phyloP scores from a whole-genome alignment of 2,797 vertebrate genomes.

The Acipenser oxyrinchus region DNA sequence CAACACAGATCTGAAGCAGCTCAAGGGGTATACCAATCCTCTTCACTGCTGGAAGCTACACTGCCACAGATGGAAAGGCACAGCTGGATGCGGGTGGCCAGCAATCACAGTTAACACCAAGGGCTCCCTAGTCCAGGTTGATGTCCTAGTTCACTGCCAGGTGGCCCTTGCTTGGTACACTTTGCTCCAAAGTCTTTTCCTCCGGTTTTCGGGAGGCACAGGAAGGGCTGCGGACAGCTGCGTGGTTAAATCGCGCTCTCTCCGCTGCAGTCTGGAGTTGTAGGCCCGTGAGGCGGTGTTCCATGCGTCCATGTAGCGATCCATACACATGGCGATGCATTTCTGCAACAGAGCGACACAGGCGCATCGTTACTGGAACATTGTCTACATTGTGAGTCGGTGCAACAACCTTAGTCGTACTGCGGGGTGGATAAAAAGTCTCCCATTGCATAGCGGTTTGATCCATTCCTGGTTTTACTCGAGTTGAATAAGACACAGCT shows the following conservation, averaged over 20 bases:
- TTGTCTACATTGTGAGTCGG: too few species aligned
- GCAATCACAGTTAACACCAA: too few species aligned
- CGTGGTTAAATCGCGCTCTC: conserved; percentile 79
- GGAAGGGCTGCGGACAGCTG: not conserved
- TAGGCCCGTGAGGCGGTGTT: conserved; percentile 90
- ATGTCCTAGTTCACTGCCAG: conserved; percentile 25
- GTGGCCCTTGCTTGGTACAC: conserved; percentile 1
- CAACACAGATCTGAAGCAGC: too few species aligned
- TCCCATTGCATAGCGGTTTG: too few species aligned
- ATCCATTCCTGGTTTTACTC: too few species aligned
- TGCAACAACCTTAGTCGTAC: too few species aligned
- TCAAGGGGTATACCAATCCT: too few species aligned
- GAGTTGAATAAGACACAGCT: too few species aligned
- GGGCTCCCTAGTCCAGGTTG: conserved; percentile 18
- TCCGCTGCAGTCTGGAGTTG: conserved; percentile 85
- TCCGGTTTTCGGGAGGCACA: not conserved
- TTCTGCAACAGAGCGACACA: conserved; percentile 57
- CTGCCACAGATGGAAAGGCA: conserved; percentile 22
- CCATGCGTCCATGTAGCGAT: conserved; percentile 96
- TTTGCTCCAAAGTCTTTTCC: too few species aligned
- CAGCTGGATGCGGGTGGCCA: conserved; percentile 14
- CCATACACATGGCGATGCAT: conserved; percentile 98
- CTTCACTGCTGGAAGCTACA: too few species aligned
- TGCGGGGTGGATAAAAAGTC: too few species aligned
- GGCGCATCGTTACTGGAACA: too few species aligned